Conservation (phyloP, 2,113 vertebrate species). For the Protobothrops mucrosquamatus region DNA sequence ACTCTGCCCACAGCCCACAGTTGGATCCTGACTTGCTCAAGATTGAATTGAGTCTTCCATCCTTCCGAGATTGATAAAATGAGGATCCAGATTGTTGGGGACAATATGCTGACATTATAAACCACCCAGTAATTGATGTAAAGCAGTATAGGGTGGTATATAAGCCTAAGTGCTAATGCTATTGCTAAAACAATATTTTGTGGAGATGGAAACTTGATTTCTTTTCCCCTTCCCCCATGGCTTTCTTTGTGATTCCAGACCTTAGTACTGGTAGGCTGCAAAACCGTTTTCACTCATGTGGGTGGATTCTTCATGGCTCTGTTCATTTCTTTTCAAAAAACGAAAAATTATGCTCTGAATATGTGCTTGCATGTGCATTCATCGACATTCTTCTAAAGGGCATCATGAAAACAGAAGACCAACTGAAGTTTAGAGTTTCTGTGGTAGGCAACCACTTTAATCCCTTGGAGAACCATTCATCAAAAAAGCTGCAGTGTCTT, state of each 20-base stretch:
- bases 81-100: background rate
- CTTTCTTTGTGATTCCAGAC: slow-evolving; percentile 10
- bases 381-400: slow-evolving; percentile 28
- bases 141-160: background rate
- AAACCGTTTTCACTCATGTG: slow-evolving; percentile 45
- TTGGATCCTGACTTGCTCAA: background rate
- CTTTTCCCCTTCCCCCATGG: background rate
- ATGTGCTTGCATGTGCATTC: slow-evolving; percentile 27
- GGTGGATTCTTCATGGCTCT: slow-evolving; percentile 52
- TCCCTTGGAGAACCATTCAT: background rate
- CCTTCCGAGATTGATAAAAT: background rate
- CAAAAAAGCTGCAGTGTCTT: slow-evolving; percentile 42
- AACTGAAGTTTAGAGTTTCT: background rate
- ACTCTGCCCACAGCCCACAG: background rate
- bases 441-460: background rate
- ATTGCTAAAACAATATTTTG: background rate
- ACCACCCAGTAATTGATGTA: background rate
- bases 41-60: background rate
- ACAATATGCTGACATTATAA: background rate
- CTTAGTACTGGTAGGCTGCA: slow-evolving; percentile 31
- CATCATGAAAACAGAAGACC: slow-evolving; percentile 38
- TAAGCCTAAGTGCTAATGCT: background rate
- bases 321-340: slow-evolving; percentile 50
- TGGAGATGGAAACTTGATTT: background rate
- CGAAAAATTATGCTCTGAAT: slow-evolving; percentile 16